These are phyloP conservation scores for Catagonus wagneri DNA, from an alignment of 2,113 vertebrate species.

Conservation along the genomic window DNA sequence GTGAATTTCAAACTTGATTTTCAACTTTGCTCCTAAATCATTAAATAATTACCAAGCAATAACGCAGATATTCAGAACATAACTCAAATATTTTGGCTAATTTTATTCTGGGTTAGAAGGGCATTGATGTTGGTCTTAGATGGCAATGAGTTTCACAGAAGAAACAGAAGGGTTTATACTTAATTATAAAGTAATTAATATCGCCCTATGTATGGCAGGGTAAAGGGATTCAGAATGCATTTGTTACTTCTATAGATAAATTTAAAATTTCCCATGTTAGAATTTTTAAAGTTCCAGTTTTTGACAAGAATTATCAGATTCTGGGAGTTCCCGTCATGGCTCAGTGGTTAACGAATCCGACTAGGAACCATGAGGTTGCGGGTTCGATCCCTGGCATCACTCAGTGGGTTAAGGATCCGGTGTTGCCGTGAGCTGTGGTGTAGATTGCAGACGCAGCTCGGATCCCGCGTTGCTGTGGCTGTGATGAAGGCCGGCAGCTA, in stretches of 20 bases:
- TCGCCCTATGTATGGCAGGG: not conserved
- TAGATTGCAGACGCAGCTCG: too few species aligned
- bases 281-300: constrained; percentile 72
- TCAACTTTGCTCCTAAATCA: not conserved
- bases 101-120: not conserved
- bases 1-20: constrained; percentile 27
- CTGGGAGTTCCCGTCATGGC: too few species aligned
- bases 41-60: not conserved
- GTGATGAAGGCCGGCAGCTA: too few species aligned
- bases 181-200: not conserved
- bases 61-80: not conserved
- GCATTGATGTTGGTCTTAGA: not conserved
- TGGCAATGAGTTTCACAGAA: not conserved
- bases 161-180: not conserved
- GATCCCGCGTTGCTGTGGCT: too few species aligned
- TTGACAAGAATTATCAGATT: constrained; percentile 74
- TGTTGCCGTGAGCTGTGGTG: too few species aligned
- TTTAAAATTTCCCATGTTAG: constrained; percentile 59
- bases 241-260: not conserved
- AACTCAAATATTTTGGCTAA: not conserved
- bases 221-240: not conserved
- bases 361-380: too few species aligned
- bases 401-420: too few species aligned
- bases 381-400: too few species aligned
- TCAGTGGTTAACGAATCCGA: too few species aligned